These are phyloP conservation scores for Macrosteles quadrilineatus DNA, from an alignment of 1,140 invertebrate species.

Conservation along the genomic window DNA sequence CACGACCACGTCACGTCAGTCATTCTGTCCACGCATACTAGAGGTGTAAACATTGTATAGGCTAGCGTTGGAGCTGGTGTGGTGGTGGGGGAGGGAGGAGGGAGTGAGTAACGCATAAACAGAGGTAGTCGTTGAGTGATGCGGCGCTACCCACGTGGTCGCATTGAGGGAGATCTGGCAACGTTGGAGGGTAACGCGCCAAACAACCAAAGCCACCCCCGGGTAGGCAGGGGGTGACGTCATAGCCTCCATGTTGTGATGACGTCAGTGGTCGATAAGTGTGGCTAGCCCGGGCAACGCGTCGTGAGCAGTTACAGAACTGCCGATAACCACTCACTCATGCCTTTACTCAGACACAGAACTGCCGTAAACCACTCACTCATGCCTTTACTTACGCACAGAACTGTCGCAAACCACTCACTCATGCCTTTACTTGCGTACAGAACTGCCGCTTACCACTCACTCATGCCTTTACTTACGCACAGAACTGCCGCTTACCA, in stretches of 20 bases:
- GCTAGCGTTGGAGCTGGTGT: neutral
- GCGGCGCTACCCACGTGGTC: neutral
- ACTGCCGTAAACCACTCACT: no score
- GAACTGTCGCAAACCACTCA: no score
- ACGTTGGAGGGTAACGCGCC: slow-evolving; percentile 14
- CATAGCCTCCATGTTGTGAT: slow-evolving; percentile 50
- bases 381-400: no score
- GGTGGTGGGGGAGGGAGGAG: neutral
- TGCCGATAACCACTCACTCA: no score
- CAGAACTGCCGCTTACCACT: no score
- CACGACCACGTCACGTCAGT: no score
- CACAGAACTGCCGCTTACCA: no score
- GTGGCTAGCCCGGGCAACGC: slow-evolving; percentile 11
- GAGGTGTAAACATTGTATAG: neutral
- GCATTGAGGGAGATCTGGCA: slow-evolving; percentile 7
- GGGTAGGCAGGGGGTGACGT: slow-evolving; percentile 48
- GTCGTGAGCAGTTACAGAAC: no score
- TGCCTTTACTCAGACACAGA: no score
- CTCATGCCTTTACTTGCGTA: no score
- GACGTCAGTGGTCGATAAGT: slow-evolving; percentile 19
- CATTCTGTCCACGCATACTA: no score
- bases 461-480: no score
- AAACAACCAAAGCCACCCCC: slow-evolving; percentile 2
- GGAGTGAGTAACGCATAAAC: neutral
- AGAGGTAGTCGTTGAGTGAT: neutral